A percentile compares a stretch with the other conserved stretches of the same genome.
These are phyloP conservation scores for Aporrectodea caliginosa DNA, from an alignment of 1,140 invertebrate genomes.

Conservation along the genomic window DNA sequence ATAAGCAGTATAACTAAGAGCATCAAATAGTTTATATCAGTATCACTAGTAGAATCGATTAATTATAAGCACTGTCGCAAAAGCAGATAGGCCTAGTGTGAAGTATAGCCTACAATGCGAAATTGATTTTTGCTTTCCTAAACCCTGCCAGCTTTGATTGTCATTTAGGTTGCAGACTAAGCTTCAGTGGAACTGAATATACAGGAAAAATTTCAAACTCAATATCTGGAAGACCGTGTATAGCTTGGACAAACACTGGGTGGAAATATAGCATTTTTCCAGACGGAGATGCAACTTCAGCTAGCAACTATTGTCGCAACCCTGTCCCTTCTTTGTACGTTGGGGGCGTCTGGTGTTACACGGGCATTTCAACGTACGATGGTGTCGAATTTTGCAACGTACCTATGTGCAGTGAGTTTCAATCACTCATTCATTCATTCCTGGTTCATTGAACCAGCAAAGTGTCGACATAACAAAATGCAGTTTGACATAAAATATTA, in stretches of 20 bases:
- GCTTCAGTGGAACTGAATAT: background rate
- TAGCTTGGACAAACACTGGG: background rate
- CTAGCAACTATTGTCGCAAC: background rate
- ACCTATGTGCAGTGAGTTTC: background rate
- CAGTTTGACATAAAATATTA: too few relatives aligned
- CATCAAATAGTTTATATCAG: too few relatives aligned
- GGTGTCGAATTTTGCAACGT: background rate
- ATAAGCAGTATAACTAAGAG: too few relatives aligned
- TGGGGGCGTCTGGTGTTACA: background rate
- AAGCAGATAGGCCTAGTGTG: too few relatives aligned
- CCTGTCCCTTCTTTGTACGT: background rate
- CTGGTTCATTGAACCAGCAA: too few relatives aligned
- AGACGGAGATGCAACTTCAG: background rate
- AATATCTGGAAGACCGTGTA: background rate
- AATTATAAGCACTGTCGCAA: too few relatives aligned
- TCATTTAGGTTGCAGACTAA: background rate
- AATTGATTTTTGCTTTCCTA: too few relatives aligned
- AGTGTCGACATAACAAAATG: too few relatives aligned
- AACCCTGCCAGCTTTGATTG: too few relatives aligned
- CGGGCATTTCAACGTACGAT: background rate
- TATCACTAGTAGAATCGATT: too few relatives aligned
- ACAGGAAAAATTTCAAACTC: background rate
- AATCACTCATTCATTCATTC: too few relatives aligned
- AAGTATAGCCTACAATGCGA: too few relatives aligned
- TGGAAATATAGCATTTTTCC: background rate